A percentile compares a stretch with the other conserved stretches of the same genome.
Evolutionary conservation across 2,888 invertebrate species (phyloP).

Genomic region (Apamea monoglypha): DNA sequence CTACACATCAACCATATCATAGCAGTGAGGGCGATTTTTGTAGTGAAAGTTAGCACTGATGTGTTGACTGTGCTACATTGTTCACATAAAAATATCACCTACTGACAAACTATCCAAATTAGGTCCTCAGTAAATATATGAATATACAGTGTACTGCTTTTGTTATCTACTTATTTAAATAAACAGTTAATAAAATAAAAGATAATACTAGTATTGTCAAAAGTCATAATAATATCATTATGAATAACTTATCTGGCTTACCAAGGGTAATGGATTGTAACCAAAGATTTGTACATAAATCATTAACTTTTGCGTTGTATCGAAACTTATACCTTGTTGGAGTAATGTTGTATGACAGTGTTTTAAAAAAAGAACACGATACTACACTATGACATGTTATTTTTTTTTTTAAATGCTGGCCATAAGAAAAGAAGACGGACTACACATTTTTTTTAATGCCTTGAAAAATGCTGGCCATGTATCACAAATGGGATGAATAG

Average conservation of each 20-base stretch:
- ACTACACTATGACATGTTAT: not conserved
- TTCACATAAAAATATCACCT: not conserved
- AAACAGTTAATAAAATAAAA: not conserved
- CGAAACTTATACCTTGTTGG: not conserved
- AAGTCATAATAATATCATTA: not conserved
- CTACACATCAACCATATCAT: not conserved
- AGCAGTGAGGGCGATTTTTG: not conserved
- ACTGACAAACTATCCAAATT: not conserved
- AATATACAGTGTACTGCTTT: fast-evolving
- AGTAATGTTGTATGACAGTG: not conserved
- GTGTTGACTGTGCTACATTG: not conserved
- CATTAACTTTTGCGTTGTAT: not conserved
- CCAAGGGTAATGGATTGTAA: not conserved
- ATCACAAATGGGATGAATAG: not conserved
- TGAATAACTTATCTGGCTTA: not conserved
- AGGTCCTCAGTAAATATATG: not conserved
- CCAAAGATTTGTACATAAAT: not conserved
- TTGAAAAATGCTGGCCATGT: not conserved
- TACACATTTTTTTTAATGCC: not conserved
- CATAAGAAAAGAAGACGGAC: not conserved
- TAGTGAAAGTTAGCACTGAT: not conserved
- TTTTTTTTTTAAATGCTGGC: constrained; percentile 12
- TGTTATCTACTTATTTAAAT: not conserved
- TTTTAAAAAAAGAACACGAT: not conserved
- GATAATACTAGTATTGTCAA: not conserved